Evolutionary conservation across 2,113 vertebrate species (phyloP).

Genomic region (Cinclus mexicanus): DNA sequence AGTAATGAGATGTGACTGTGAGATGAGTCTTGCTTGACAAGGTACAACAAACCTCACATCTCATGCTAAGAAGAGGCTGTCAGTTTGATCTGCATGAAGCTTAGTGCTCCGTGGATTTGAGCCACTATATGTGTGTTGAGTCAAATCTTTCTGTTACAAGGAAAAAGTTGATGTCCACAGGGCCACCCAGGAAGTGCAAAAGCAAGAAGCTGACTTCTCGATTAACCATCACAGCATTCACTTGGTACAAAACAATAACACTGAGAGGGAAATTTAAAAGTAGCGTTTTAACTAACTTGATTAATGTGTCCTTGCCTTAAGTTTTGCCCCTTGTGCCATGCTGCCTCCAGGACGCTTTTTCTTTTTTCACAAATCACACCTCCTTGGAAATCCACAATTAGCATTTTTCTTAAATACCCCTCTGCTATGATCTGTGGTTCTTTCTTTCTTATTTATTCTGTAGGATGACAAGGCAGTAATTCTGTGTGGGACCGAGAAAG

Average conservation of each 20-base stretch:
- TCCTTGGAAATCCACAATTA: not conserved
- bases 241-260: not conserved
- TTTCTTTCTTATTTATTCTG: not conserved
- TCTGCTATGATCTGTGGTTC: not conserved
- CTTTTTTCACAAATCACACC: not conserved
- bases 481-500: not conserved
- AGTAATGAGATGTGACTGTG: constrained; percentile 62
- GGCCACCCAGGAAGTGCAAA: not conserved
- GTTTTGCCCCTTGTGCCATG: not conserved
- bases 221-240: not conserved
- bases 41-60: constrained; percentile 40
- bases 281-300: not conserved
- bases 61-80: constrained; percentile 30
- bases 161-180: not conserved
- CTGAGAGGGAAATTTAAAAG: not conserved
- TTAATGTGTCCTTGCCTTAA: not conserved
- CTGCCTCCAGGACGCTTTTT: not conserved
- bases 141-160: not conserved
- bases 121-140: not conserved
- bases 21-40: constrained; percentile 57
- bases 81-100: constrained; percentile 48
- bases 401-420: not conserved
- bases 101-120: not conserved
- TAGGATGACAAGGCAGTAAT: not conserved
- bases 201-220: not conserved